These are phyloP conservation scores for Tiliqua scincoides DNA, from an alignment of 2,113 vertebrate genomes.

Conservation along the genomic window DNA sequence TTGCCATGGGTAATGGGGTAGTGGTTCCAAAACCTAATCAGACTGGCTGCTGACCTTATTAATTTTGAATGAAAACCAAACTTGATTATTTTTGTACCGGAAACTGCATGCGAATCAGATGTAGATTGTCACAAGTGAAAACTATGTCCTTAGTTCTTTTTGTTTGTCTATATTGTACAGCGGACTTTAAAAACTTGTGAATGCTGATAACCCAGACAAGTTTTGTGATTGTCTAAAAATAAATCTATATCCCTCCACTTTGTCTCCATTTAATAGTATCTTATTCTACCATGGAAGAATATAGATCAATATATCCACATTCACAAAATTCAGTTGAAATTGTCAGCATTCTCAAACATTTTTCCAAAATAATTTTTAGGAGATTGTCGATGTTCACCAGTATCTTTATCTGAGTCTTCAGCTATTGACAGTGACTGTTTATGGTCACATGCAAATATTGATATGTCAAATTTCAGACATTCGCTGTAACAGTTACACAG, in stretches of 20 bases:
- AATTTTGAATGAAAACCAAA: conserved; percentile 40
- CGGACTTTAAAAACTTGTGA: background rate
- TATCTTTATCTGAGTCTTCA: background rate
- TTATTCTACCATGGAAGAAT: background rate
- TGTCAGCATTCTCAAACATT: background rate
- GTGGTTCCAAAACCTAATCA: conserved; percentile 24
- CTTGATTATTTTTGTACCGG: background rate
- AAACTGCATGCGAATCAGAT: background rate
- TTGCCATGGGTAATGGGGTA: conserved; percentile 41
- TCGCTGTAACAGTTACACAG: background rate
- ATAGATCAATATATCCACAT: background rate
- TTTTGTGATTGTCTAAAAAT: background rate
- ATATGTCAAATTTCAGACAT: background rate
- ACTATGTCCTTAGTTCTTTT: background rate
- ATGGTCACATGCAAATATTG: background rate
- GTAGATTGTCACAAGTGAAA: background rate
- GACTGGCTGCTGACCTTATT: conserved; percentile 37
- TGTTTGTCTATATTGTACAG: background rate
- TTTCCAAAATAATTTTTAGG: no score
- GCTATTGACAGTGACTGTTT: background rate
- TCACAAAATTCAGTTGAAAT: background rate
- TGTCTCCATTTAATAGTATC: background rate
- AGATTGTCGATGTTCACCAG: background rate
- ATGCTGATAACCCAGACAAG: background rate
- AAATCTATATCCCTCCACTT: background rate